Percentiles rank a stretch among this genome's conserved stretches.
Conservation (phyloP, 2,797 vertebrate genomes). For the Cynodonichthys magdalenae region DNA sequence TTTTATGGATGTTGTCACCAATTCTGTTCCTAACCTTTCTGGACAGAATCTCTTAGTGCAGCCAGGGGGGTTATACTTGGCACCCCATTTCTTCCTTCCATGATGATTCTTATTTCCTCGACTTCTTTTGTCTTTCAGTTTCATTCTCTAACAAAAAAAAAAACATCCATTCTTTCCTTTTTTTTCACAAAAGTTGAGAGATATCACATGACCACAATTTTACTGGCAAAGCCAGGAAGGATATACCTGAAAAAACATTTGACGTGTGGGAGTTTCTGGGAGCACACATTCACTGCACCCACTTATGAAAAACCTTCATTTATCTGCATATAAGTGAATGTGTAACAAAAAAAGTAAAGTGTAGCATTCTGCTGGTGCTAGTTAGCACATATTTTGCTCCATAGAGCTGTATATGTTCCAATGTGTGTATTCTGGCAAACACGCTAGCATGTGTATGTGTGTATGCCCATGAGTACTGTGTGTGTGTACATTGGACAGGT, state of each 20-base stretch:
- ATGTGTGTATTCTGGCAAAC: conserved; percentile 2
- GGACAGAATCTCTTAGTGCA: no score
- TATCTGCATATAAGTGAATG: neutral
- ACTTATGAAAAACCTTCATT: conserved; percentile 16
- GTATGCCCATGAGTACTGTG: conserved; percentile 4
- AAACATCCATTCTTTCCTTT: neutral
- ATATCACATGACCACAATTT: conserved; percentile 58
- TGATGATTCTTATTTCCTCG: conserved; percentile 17
- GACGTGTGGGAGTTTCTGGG: conserved; percentile 8
- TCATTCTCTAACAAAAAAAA: conserved; percentile 5
- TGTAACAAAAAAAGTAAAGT: conserved; percentile 6
- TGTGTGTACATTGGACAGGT: conserved; percentile 54
- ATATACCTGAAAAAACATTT: conserved; percentile 84
- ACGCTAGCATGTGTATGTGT: conserved; percentile 14
- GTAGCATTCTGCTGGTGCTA: neutral
- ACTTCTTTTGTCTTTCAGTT: conserved; percentile 12
- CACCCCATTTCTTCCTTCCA: conserved; percentile 16
- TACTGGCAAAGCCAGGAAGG: conserved; percentile 76
- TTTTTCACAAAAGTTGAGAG: conserved; percentile 27
- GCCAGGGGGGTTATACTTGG: neutral
- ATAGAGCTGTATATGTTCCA: neutral
- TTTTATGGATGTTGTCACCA: no score
- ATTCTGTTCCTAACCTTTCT: conserved; percentile 2
- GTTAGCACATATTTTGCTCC: conserved; percentile 4
- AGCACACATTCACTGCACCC: conserved; percentile 1